Conservation (phyloP, 2,113 vertebrate species). For the Myxocyprinus asiaticus region DNA sequence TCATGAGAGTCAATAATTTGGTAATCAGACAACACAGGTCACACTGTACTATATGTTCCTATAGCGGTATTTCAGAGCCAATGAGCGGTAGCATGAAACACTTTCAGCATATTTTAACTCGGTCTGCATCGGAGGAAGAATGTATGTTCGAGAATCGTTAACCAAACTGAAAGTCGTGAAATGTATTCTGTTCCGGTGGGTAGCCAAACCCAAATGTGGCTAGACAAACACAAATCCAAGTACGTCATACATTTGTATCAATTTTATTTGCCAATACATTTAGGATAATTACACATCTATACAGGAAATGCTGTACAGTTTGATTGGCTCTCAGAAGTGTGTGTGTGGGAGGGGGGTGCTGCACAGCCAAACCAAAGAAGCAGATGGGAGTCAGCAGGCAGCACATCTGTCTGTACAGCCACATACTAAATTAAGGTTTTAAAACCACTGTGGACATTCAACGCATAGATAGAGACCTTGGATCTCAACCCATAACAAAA, state of each 20-base stretch:
- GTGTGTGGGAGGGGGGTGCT: slow-evolving; percentile 9
- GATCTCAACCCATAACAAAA: slow-evolving; percentile 41
- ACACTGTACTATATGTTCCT: no score
- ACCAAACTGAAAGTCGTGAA: no score
- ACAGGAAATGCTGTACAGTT: slow-evolving; percentile 12
- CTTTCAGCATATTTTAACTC: no score
- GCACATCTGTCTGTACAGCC: slow-evolving; percentile 57
- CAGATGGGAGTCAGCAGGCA: slow-evolving; percentile 57
- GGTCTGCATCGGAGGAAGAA: no score
- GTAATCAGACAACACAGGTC: no score
- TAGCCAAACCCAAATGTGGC: no score
- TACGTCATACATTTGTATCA: neutral
- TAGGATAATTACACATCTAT: neutral
- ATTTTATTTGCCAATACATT: neutral
- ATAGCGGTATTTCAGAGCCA: no score
- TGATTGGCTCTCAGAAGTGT: slow-evolving; percentile 25
- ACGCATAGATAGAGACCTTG: slow-evolving; percentile 1
- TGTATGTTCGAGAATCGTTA: no score
- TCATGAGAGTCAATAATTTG: no score
- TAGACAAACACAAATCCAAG: neutral
- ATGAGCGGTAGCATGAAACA: no score
- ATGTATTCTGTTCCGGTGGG: no score
- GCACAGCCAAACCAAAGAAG: slow-evolving; percentile 46
- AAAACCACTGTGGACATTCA: slow-evolving; percentile 51
- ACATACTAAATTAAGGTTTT: slow-evolving; percentile 59